A percentile compares a stretch with the other conserved stretches of the same genome.
Evolutionary conservation across 92 coral and sea anemone genomes (phyloP).

Genomic region (Ricordea florida): DNA sequence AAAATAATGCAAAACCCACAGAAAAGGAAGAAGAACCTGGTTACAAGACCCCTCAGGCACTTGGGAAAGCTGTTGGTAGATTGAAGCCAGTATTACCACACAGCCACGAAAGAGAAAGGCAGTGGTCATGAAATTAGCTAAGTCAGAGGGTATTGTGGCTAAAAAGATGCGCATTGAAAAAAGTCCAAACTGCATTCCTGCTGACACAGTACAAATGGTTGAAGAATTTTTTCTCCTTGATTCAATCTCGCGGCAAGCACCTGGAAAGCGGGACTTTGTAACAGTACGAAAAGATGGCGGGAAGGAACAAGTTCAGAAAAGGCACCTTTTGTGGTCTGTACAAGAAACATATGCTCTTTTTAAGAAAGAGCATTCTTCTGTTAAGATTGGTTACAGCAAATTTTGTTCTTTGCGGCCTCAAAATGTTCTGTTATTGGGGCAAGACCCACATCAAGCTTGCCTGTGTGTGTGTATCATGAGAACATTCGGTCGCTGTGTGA

Average conservation of each 20-base stretch:
- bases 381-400: conserved; percentile 47
- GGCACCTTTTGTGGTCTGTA: conserved; percentile 49
- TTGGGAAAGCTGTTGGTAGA: conserved; percentile 37
- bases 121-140: not conserved
- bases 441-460: conserved; percentile 22
- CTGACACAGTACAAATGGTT: not conserved
- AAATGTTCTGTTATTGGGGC: conserved; percentile 39
- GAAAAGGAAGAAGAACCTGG: conserved; percentile 4
- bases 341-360: conserved; percentile 18
- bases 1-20: not conserved
- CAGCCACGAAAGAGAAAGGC: conserved; percentile 5
- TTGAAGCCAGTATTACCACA: conserved; percentile 23
- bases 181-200: conserved; percentile 14
- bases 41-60: conserved; percentile 53
- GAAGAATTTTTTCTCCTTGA: conserved; percentile 5
- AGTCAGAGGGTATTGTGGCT: conserved; percentile 4
- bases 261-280: not conserved
- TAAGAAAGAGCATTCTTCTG: conserved; percentile 6
- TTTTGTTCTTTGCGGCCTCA: conserved; percentile 56
- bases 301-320: not conserved
- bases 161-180: not conserved
- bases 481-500: conserved; percentile 51
- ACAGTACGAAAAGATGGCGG: not conserved
- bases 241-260: conserved; percentile 38
- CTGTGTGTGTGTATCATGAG: conserved; percentile 53